A percentile compares a stretch with the other conserved stretches of the same genome.
Conservation (phyloP, 2,797 vertebrate species). For the Diceros bicornis region DNA sequence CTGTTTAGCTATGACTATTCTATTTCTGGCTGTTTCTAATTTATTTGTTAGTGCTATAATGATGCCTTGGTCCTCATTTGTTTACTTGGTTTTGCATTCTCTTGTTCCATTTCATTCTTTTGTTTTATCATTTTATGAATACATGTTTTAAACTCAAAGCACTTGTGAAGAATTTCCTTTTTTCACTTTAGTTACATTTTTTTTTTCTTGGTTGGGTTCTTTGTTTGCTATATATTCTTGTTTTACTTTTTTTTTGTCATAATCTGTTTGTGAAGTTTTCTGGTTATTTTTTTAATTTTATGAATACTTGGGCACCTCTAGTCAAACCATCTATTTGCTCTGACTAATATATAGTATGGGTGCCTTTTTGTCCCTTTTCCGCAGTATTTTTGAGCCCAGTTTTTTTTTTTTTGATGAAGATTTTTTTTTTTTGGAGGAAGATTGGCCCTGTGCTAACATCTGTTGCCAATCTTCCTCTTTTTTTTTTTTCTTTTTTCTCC, state of each 20-base stretch:
- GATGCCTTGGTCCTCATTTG: neutral
- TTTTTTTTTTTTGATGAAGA: no score
- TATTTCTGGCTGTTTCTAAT: neutral
- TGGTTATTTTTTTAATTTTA: neutral
- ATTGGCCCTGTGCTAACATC: no score
- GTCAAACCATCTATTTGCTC: neutral
- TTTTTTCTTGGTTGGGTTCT: neutral
- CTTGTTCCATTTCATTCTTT: neutral
- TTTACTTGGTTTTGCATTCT: neutral
- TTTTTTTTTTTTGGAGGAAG: no score
- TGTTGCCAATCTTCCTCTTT: no score
- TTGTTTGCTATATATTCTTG: neutral
- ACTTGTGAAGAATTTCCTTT: neutral
- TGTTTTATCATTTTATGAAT: neutral
- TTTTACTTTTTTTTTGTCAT: neutral
- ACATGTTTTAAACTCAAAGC: neutral
- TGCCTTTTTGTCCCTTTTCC: neutral
- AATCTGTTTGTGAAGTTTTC: neutral
- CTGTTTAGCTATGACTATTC: neutral
- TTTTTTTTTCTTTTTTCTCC: no score
- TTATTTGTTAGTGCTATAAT: constrained; percentile 4
- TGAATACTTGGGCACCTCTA: neutral
- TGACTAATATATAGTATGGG: neutral
- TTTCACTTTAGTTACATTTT: neutral
- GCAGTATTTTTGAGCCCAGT: neutral